Conservation (phyloP, 2,797 vertebrate species). For the Austrolebias charrua region DNA sequence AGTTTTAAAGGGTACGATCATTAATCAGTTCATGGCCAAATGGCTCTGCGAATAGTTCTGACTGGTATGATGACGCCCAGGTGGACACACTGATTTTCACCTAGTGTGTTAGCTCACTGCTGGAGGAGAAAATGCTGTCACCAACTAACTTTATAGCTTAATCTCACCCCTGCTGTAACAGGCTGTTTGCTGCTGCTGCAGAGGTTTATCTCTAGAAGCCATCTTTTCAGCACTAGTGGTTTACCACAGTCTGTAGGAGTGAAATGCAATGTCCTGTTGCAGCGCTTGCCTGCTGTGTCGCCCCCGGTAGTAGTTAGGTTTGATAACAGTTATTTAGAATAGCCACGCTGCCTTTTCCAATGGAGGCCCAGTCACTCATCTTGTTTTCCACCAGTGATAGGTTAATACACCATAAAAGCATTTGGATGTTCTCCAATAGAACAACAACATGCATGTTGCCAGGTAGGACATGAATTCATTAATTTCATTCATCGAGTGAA, state of each 20-base stretch:
- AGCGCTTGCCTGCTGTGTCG: neutral
- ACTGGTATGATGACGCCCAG: neutral
- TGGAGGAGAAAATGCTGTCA: neutral
- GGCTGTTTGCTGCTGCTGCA: neutral
- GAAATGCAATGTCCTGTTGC: neutral
- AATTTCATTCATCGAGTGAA: too few species aligned
- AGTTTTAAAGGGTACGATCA: neutral
- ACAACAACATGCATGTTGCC: too few species aligned
- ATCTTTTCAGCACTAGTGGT: neutral
- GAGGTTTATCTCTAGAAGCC: neutral
- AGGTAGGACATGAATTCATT: too few species aligned
- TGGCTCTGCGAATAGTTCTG: neutral
- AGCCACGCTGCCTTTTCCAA: conserved; percentile 4
- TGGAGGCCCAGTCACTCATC: neutral
- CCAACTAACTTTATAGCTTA: neutral
- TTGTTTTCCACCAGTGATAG: neutral
- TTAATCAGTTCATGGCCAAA: neutral
- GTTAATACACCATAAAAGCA: neutral
- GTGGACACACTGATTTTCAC: neutral
- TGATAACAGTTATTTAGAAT: conserved; percentile 1
- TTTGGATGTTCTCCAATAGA: neutral
- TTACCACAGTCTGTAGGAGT: neutral
- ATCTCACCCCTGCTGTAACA: neutral
- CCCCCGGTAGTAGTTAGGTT: neutral
- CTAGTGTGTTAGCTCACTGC: neutral